Evolutionary conservation across 35 echinoderm and acorn worm species (phyloP), one percentile per base, ranked within the genome.

Genomic region (Strongylocentrotus purpuratus): DNA sequence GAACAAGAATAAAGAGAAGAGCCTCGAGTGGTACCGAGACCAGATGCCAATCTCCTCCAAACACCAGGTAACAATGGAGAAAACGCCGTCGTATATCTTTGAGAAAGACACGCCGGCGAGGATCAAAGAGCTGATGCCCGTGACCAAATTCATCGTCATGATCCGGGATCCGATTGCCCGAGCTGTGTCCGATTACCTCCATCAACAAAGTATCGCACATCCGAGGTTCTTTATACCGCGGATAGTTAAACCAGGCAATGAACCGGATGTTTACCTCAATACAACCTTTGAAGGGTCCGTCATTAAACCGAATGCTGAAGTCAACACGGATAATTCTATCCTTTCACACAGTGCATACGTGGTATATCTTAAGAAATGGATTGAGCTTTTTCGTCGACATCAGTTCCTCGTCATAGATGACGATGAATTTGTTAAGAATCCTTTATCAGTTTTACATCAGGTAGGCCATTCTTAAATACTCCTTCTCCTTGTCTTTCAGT

Each of bases 341-440:
- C 85, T 96, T 2, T 86, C 45, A 31, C 90, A 61, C 7, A 55
- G 96, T 25, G 45, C 70, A 17, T 96, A 96, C 55, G 94, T 91
- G 32, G 17, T 52, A 32, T 85, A 95, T 50, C 85, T 96, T 0
- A 59, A 41, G 94, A 60, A 61, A 46, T 96, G 96, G 96, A 35
- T 96, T 46, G 0, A 90, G 33, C n/a, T 58, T 7, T 96, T 96
- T 45, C 86, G 94, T 25, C 48, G 32, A 13, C 33, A 96, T 22
- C 94, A 94, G 59, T 55, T 95, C 28, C 61, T 95, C 25, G 47
- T 95, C 35, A 14, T 96, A 28, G 96, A 96, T 90, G 96, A 94
- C 5, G 94, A 95, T 45, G 86, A 33, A 33, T 96, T 96, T 31
- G 61, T 58, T 11, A 95, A 85, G 59, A 94, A 96, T 60, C 96